Evolutionary conservation across 2,797 vertebrate genomes (phyloP), one percentile per base, ranked within the genome.

Genomic region (Eulemur mongoz): DNA sequence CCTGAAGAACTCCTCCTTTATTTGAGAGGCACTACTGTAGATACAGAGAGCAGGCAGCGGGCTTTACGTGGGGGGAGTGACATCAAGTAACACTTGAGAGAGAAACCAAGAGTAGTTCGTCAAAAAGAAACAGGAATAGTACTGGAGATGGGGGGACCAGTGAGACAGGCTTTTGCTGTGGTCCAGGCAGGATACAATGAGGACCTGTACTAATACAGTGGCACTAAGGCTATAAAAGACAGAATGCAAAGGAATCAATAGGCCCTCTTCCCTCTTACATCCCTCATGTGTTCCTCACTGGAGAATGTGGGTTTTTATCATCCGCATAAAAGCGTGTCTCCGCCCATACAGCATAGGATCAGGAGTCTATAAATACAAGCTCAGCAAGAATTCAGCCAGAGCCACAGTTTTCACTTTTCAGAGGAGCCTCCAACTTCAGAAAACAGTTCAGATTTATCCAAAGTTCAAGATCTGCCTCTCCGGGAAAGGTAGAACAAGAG

Each of bases 341-440:
- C 35, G 59, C 70, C 65, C 78, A 48, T 75, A 92, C 93, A 92
- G 72, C 96, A 69, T 35, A 82, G n/a, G 65, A 88, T 95, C 82
- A 59, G 65, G 93, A 91, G 87, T 78, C 95, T 94, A 54, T 96
- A 96, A 92, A 96, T 96, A 95, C 1, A 50, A 35, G 15, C 78
- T 83, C 89, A 67, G 79, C 69, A 84, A 75, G 79, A 94, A 78
- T 87, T 86, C 65, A 76, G 35, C 52, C 57, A 30, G 27, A 87
- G 50, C 20, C 63, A 50, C 25, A n/a, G 79, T n/a, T n/a, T 69
- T 83, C n/a, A 76, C 45, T 85, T 69, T 67, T 59, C 70, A 50
- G 72, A 97, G 54, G 38, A 61, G 43, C 70, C 63, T 69, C 23
- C 67, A 85, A 88, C 65, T 69, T 8, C 10, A 93, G 92, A 90